phyloP scores from a whole-genome alignment of 2,113 vertebrate species.

The Amblyornis subalaris region DNA sequence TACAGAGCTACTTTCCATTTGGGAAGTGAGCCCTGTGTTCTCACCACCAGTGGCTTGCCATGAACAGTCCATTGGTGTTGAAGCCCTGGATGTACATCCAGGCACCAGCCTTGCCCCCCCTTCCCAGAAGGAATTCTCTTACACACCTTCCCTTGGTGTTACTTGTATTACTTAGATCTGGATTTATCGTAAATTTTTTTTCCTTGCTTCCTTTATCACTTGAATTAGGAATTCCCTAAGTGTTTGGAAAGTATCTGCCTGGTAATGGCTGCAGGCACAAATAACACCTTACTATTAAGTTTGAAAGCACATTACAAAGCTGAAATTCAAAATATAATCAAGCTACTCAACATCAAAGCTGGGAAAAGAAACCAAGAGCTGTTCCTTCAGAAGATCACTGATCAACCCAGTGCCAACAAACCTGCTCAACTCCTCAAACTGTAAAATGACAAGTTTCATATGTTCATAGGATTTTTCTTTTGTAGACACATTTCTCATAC shows the following conservation, averaged over 20 bases:
- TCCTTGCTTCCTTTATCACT: background rate
- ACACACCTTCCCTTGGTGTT: background rate
- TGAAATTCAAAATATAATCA: background rate
- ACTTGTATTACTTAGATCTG: background rate
- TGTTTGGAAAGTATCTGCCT: background rate
- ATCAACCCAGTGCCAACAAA: background rate
- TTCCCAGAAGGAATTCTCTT: background rate
- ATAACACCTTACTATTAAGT: background rate
- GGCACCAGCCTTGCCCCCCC: background rate
- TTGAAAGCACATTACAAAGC: background rate
- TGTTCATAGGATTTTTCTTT: background rate
- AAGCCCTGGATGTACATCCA: background rate
- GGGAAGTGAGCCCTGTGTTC: background rate
- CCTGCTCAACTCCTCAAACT: background rate
- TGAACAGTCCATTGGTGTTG: accelerated
- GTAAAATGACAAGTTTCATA: background rate
- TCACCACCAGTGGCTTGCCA: background rate
- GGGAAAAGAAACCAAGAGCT: background rate
- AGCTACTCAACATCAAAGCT: background rate
- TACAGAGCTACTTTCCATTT: background rate
- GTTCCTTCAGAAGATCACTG: background rate
- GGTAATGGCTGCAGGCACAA: background rate
- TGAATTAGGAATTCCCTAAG: background rate
- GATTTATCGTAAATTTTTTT: background rate
- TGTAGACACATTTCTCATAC: background rate